phyloP scores from a whole-genome alignment of 2,888 invertebrate species.

The Drosophila anceps region DNA sequence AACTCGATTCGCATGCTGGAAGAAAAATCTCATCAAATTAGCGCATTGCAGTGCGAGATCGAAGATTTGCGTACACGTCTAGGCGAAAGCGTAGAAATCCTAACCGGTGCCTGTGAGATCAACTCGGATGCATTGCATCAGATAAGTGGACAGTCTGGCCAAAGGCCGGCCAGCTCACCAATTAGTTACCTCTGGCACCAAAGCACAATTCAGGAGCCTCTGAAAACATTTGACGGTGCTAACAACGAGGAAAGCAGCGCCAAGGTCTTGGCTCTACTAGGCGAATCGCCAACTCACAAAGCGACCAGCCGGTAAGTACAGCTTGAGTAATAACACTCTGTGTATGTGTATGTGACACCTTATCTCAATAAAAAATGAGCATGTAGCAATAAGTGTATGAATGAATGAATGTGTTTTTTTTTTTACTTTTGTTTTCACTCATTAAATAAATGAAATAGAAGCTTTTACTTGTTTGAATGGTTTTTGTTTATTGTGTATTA shows the following conservation, averaged over 20 bases:
- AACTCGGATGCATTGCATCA: constrained; percentile 68
- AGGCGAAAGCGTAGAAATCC: constrained; percentile 83
- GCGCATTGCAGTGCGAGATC: constrained; percentile 86
- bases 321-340: background rate
- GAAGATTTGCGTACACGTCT: constrained; percentile 84
- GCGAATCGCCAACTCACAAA: constrained; percentile 67
- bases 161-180: constrained; percentile 85
- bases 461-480: background rate
- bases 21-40: constrained; percentile 87
- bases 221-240: constrained; percentile 80
- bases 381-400: constrained; percentile 8
- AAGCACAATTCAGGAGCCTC: constrained; percentile 85
- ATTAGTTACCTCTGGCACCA: constrained; percentile 86
- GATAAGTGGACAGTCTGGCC: constrained; percentile 52
- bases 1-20: constrained; percentile 86
- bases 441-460: constrained; percentile 3
- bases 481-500: background rate
- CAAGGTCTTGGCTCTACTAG: constrained; percentile 51
- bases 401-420: background rate
- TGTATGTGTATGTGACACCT: background rate
- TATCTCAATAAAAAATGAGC: constrained; percentile 1
- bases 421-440: background rate
- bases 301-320: constrained; percentile 74
- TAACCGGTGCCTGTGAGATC: constrained; percentile 83
- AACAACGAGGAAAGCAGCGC: constrained; percentile 56